Base-by-base conservation (phyloP, 2,797 vertebrate species). In the Pseudotriccus pelzelni region DNA sequence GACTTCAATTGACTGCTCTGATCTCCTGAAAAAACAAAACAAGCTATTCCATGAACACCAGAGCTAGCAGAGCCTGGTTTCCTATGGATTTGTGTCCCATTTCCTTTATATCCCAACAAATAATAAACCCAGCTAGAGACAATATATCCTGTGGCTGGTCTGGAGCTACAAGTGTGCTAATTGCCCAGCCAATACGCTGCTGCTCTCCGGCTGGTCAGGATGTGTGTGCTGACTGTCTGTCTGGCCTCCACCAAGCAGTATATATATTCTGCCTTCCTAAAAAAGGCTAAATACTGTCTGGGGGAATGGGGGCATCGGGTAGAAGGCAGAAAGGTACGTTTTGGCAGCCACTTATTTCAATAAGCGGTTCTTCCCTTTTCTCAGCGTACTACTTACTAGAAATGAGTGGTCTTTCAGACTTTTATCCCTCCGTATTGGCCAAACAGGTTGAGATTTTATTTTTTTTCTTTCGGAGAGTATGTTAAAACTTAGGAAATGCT, bases 61-160 rank as follows among this genome's bases (percentile, higher is more conserved):
- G 83, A 95, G 73, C 94, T 94, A 94, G 93, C 89, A 91, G 74
- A 94, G 90, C 83, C 89, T 78, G 87, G 77, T 93, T 96, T 95
- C 93, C 94, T 94, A 94, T 91, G 94, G 91, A 90, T 96, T 94
- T 96, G 83, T 94, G 87, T 95, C 91, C 94, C 90, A 94, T 97
- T 96, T 96, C 95, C 93, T 96, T 94, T 93, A 90, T 88, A 86
- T 74, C 77, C 69, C 80, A 95, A 94, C 91, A 94, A 96, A 95
- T 94, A 97, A 94, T 94, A 96, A 97, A 94, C 87, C 62, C 85
- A 94, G 93, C 88, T 95, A 95, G 77, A 90, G 94, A 97, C 91
- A 95, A 90, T 95, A 76, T 94, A 96, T 96, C 90, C 95, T 69
- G 73, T 91, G 90, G 90, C 87, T 93, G 39, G 43, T 93, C 83